These are phyloP conservation scores for Syrmaticus mikado DNA, from an alignment of 2,113 vertebrate species.

Conservation along the genomic window DNA sequence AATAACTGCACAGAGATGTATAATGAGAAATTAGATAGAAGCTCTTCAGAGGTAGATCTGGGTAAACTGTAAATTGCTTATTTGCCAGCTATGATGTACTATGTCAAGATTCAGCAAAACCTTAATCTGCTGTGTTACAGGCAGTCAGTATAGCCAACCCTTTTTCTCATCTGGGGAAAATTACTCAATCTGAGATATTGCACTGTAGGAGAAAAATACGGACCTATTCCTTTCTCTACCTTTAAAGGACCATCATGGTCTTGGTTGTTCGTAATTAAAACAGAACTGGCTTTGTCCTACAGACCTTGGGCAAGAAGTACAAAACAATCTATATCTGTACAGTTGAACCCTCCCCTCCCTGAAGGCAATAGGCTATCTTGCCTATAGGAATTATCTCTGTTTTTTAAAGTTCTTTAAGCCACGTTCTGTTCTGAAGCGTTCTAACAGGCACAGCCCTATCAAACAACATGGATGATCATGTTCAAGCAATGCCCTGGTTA, in stretches of 20 bases:
- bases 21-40: not conserved
- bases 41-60: not conserved
- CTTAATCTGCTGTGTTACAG: not conserved
- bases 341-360: not conserved
- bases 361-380: not conserved
- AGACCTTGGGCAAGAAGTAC: fast-evolving
- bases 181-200: not conserved
- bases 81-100: not conserved
- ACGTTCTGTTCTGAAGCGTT: not conserved
- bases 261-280: not conserved
- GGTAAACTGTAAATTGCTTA: not conserved
- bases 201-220: not conserved
- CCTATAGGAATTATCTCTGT: not conserved
- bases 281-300: not conserved
- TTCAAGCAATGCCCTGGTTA: not conserved
- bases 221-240: not conserved
- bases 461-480: not conserved
- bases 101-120: not conserved
- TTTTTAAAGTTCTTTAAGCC: not conserved
- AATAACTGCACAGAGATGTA: not conserved
- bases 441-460: not conserved
- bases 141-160: not conserved
- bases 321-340: fast-evolving
- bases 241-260: not conserved
- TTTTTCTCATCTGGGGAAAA: not conserved